Percentiles rank a stretch among this genome's conserved stretches.
These are phyloP conservation scores for Melieria crassipennis DNA, from an alignment of 2,888 invertebrate genomes.

Conservation along the genomic window DNA sequence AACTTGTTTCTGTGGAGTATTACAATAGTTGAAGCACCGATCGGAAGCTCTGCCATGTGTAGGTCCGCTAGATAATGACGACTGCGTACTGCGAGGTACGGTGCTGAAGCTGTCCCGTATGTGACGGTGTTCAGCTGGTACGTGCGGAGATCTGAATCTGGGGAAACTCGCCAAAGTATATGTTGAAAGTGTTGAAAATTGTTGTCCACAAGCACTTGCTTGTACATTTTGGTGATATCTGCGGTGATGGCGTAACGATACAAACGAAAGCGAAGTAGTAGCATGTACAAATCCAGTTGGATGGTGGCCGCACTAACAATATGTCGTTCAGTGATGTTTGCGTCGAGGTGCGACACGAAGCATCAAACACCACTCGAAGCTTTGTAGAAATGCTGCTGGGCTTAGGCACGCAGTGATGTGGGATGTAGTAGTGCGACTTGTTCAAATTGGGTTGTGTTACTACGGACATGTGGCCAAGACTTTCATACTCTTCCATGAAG, in stretches of 20 bases:
- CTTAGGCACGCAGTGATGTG: slow-evolving; percentile 4
- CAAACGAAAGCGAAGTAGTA: slow-evolving; percentile 18
- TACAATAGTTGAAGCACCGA: background rate
- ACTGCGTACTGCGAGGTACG: slow-evolving; percentile 2
- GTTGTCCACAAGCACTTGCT: slow-evolving; percentile 1
- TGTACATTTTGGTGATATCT: slow-evolving; percentile 5
- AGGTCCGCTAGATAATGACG: background rate
- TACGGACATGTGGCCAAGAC: slow-evolving; percentile 15
- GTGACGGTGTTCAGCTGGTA: slow-evolving; percentile 1
- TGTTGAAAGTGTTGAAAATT: slow-evolving; percentile 14
- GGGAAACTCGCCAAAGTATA: background rate
- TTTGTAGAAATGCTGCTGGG: slow-evolving; percentile 24
- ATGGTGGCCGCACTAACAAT: slow-evolving; percentile 34
- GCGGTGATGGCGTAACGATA: background rate
- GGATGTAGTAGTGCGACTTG: background rate
- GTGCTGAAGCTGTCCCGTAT: slow-evolving; percentile 11
- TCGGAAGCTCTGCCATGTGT: background rate
- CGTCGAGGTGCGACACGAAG: slow-evolving; percentile 20
- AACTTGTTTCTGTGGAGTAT: too few species aligned
- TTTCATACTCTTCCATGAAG: slow-evolving; percentile 12
- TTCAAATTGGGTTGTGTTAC: background rate
- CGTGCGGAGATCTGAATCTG: slow-evolving; percentile 1
- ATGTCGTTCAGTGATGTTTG: slow-evolving; percentile 30
- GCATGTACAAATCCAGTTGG: slow-evolving; percentile 30
- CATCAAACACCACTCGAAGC: slow-evolving; percentile 32